Evolutionary conservation across 2,113 vertebrate species (phyloP).

Genomic region (Mormyrus iriodes): DNA sequence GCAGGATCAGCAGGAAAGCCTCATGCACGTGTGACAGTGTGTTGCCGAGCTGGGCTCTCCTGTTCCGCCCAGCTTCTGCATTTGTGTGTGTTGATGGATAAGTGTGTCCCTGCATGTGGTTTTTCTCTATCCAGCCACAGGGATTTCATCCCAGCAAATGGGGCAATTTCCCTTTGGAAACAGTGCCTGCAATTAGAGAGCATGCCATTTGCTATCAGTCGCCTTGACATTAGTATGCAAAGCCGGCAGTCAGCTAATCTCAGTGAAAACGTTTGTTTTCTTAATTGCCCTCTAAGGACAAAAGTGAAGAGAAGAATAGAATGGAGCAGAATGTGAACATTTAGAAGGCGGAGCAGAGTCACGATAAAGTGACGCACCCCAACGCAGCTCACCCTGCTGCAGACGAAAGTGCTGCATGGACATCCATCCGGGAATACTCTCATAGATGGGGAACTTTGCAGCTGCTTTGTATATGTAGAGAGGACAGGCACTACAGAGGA

Average conservation of each 20-base stretch:
- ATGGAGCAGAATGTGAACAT: slow-evolving; percentile 63
- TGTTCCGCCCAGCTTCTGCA: not conserved
- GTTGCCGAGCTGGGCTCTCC: not conserved
- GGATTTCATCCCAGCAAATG: slow-evolving; percentile 69
- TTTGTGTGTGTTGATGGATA: not conserved
- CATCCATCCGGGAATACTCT: not conserved
- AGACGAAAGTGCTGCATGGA: not conserved
- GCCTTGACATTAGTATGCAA: slow-evolving; percentile 79
- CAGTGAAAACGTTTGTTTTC: slow-evolving; percentile 79
- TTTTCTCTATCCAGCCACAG: slow-evolving; percentile 47
- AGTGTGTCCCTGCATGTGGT: slow-evolving; percentile 48
- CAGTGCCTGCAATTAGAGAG: slow-evolving; percentile 75
- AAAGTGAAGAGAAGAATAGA: slow-evolving; percentile 67
- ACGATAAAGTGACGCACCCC: not conserved
- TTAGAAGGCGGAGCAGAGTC: slow-evolving; percentile 57
- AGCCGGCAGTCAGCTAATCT: slow-evolving; percentile 75
- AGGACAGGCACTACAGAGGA: not conserved
- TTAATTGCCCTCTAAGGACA: slow-evolving; percentile 86
- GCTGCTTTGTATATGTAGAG: no score
- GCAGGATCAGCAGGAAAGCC: not conserved
- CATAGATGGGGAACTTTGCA: not conserved
- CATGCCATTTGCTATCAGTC: slow-evolving; percentile 74
- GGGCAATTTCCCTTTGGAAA: slow-evolving; percentile 73
- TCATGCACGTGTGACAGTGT: not conserved
- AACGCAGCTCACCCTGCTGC: not conserved